Base-by-base conservation (phyloP, 2,113 vertebrate species). In the Anolis carolinensis region DNA sequence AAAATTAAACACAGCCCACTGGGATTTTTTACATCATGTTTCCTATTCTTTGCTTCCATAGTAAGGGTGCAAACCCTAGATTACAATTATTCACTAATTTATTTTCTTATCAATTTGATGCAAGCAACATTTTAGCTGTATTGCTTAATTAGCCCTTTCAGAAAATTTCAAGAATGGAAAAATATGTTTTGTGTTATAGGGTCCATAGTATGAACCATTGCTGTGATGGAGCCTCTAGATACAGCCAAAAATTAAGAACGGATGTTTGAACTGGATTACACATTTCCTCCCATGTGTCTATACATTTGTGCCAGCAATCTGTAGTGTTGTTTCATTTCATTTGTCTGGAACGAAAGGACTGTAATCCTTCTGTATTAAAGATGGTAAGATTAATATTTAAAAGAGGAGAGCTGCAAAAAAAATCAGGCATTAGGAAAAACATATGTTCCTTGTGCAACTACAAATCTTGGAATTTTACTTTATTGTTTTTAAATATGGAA, bases 181-280 rank as follows among this genome's bases (percentile, higher is more conserved):
- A 65, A 75, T 81, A 30, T 86, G 85, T 86, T 86, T 71, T 70
- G 65, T 75, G 65, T 86, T 67, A 44, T 81, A 86, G 39, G 59
- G 32, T 81, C 70, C 32, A 81, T 25, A 52, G 44, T 81, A 75
- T 70, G 68, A 36, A 72, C 50, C 27, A 79, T 79, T 85, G 75
- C 23, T 86, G n/a, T 86, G 85, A 86, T 86, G 79, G 75, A 86
- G 71, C 59, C 71, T 86, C 71, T 81, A 86, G 79, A 86, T 86
- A 86, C 67, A n/a, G 81, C 59, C 59, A 81, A 75, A 86, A 86
- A 81, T 75, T 71, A 86, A 86, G 39, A 86, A 81, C 55, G 85
- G 85, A 75, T 81, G 85, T 86, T 81, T 75, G 71, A 81, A 72
- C 39, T 81, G 63, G 39, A 81, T 36, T 81, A 36, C 79, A 81